phyloP scores from a whole-genome alignment of 2,888 invertebrate species.

The Stenurella melanura region DNA sequence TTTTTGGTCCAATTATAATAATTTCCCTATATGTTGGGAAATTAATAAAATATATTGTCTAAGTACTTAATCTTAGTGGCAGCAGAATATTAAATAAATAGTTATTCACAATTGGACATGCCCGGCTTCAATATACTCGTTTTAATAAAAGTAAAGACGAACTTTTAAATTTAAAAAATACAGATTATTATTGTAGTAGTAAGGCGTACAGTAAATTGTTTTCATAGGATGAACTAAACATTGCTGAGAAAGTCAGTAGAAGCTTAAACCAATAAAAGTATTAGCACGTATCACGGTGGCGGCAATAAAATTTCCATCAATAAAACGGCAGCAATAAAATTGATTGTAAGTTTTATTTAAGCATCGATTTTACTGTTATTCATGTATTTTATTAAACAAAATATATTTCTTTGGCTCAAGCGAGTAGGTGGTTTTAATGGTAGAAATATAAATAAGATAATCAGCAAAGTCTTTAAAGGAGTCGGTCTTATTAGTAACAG shows the following conservation, averaged over 20 bases:
- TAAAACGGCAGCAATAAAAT: slow-evolving; percentile 55
- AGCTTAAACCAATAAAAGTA: slow-evolving; percentile 18
- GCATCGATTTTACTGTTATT: slow-evolving; percentile 56
- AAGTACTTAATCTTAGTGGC: no score
- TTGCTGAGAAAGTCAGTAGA: neutral
- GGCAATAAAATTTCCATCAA: slow-evolving; percentile 58
- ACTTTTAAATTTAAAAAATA: neutral
- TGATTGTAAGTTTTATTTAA: slow-evolving; percentile 54
- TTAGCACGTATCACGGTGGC: slow-evolving; percentile 54
- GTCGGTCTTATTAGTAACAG: slow-evolving; percentile 62
- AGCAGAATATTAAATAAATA: no score
- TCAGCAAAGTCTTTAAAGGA: slow-evolving; percentile 56
- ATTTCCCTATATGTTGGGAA: no score
- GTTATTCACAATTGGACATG: no score
- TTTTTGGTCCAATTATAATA: no score
- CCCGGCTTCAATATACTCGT: no score
- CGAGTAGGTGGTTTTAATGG: slow-evolving; percentile 59
- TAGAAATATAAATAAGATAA: slow-evolving; percentile 60
- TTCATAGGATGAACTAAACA: neutral
- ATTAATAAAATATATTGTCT: no score
- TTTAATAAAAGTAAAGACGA: no score
- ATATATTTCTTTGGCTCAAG: slow-evolving; percentile 48
- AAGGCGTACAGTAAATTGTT: neutral
- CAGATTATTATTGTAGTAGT: neutral
- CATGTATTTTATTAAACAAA: slow-evolving; percentile 55